phyloP scores from a whole-genome alignment of 2,797 vertebrate species.

The Sphenopsis melanotis region DNA sequence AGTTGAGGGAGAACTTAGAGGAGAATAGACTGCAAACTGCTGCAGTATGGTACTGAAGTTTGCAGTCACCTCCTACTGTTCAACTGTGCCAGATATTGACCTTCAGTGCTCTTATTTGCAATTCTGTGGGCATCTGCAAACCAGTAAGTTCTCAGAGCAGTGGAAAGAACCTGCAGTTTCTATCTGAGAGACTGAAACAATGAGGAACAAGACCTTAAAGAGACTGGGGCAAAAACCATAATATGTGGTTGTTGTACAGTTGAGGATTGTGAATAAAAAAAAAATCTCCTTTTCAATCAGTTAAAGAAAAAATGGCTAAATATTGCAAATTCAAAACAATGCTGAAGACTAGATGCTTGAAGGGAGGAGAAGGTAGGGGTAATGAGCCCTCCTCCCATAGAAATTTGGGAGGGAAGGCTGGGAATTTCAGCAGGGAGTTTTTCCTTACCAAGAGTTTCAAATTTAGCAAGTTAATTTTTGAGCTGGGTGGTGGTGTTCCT shows the following conservation, averaged over 20 bases:
- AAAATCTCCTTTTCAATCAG: neutral
- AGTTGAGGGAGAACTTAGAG: neutral
- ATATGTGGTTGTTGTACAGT: neutral
- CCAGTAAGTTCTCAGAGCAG: neutral
- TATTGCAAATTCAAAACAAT: neutral
- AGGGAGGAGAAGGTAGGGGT: neutral
- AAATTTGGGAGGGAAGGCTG: neutral
- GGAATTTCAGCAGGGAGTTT: neutral
- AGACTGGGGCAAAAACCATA: neutral
- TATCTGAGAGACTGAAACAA: neutral
- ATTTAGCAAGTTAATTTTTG: neutral
- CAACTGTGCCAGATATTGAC: neutral
- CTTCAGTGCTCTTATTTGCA: neutral
- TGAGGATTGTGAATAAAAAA: neutral
- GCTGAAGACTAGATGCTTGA: neutral
- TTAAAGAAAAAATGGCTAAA: neutral
- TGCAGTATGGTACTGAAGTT: neutral
- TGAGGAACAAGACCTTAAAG: neutral
- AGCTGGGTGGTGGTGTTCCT: neutral
- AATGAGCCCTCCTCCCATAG: neutral
- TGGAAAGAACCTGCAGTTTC: neutral
- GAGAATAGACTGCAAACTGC: neutral
- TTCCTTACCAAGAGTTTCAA: neutral
- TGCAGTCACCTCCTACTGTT: accelerated
- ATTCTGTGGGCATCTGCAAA: neutral